phyloP scores from a whole-genome alignment of 1,140 invertebrate genomes.

The Zaprionus taronus region DNA sequence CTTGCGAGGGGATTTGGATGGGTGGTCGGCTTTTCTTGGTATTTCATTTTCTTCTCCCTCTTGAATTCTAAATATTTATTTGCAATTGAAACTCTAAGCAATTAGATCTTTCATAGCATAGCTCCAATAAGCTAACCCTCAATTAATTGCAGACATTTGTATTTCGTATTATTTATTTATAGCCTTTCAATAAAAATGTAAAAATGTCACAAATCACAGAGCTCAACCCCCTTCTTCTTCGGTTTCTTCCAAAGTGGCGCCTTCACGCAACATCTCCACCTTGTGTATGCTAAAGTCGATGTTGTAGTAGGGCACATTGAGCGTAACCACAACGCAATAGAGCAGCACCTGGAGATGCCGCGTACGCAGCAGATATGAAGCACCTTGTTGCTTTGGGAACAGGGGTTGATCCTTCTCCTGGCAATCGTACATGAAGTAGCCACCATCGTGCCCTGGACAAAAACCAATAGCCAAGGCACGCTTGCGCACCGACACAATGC shows the following conservation, averaged over 20 bases:
- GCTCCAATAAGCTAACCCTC: no score
- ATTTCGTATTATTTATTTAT: constrained; percentile 11
- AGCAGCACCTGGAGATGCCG: constrained; percentile 87
- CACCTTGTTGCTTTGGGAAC: constrained; percentile 86
- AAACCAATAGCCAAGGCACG: constrained; percentile 87
- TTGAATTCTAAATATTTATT: no score
- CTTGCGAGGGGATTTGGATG: no score
- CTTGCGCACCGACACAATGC: constrained; percentile 85
- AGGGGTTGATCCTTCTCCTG: constrained; percentile 86
- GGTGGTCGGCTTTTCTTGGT: no score
- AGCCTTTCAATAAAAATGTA: constrained; percentile 19
- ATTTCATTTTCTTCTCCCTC: no score
- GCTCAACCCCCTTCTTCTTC: constrained; percentile 49
- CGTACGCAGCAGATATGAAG: constrained; percentile 86
- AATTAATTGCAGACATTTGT: no score
- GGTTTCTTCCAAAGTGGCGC: constrained; percentile 66
- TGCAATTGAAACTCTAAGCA: no score
- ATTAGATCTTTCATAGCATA: no score
- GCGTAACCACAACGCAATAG: constrained; percentile 86
- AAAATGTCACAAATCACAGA: constrained; percentile 1
- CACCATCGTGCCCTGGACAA: constrained; percentile 79
- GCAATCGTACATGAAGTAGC: constrained; percentile 88
- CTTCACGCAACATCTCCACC: constrained; percentile 73
- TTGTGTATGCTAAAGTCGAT: constrained; percentile 76
- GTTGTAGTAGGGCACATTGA: constrained; percentile 85